Conservation (phyloP, 2,113 vertebrate species). For the Pseudorhombus dupliciocellatus region DNA sequence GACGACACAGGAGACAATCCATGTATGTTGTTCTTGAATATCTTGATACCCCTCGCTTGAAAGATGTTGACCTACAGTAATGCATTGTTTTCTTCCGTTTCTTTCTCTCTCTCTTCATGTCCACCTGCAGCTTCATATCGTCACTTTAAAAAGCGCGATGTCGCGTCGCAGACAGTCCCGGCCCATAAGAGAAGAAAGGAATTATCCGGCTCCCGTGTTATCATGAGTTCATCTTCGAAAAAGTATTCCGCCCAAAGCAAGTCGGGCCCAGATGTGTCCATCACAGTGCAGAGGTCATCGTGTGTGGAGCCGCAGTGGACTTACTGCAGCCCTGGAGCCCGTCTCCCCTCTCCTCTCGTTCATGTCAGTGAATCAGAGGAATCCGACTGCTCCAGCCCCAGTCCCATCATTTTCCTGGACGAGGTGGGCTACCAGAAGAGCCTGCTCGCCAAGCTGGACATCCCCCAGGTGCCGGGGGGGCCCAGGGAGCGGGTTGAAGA, state of each 20-base stretch:
- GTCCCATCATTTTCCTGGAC: conserved; percentile 97
- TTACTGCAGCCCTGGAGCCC: conserved; percentile 84
- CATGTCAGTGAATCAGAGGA: conserved; percentile 92
- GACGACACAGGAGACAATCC: conserved; percentile 82
- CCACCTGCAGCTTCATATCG: conserved; percentile 55
- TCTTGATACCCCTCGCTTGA: background rate
- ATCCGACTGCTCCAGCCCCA: conserved; percentile 96
- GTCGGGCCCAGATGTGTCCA: conserved; percentile 76
- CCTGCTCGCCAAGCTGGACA: conserved; percentile 92
- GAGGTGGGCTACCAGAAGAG: conserved; percentile 98
- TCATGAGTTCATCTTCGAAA: conserved; percentile 79
- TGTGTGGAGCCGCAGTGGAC: conserved; percentile 87
- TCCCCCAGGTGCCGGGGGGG: conserved; percentile 92
- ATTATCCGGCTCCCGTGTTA: conserved; percentile 79
- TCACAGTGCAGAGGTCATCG: conserved; percentile 83
- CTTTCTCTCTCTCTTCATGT: background rate
- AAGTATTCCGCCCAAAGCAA: conserved; percentile 78
- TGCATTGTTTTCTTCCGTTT: background rate
- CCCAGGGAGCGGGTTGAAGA: conserved; percentile 93
- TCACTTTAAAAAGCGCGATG: conserved; percentile 84
- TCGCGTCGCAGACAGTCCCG: conserved; percentile 87
- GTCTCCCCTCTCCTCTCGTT: conserved; percentile 70
- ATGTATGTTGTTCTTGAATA: conserved; percentile 72
- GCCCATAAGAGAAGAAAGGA: conserved; percentile 81
- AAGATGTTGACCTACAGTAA: background rate